These are phyloP conservation scores for Colistium nudipinnis DNA, from an alignment of 2,113 vertebrate genomes.

Conservation along the genomic window DNA sequence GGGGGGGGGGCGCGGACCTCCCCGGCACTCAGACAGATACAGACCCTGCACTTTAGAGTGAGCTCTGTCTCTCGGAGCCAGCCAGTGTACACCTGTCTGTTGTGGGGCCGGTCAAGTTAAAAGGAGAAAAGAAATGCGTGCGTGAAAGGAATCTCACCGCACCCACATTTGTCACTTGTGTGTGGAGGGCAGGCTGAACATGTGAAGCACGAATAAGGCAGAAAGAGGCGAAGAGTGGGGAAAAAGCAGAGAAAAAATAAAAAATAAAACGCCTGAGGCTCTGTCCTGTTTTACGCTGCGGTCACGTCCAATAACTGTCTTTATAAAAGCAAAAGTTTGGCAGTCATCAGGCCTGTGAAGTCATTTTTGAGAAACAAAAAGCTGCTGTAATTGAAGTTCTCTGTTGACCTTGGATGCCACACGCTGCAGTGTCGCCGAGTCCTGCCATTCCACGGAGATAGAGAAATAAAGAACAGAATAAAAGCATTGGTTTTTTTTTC, in stretches of 20 bases:
- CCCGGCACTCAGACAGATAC: slow-evolving; percentile 55
- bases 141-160: slow-evolving; percentile 13
- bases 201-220: slow-evolving; percentile 7
- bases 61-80: slow-evolving; percentile 3
- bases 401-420: slow-evolving; percentile 19
- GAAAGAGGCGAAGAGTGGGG: background rate
- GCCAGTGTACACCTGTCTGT: slow-evolving; percentile 45
- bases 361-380: slow-evolving; percentile 13
- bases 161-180: slow-evolving; percentile 22
- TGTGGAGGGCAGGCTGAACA: slow-evolving; percentile 25
- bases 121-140: slow-evolving; percentile 24
- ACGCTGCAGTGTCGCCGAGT: background rate
- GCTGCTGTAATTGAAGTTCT: slow-evolving; percentile 20
- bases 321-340: slow-evolving; percentile 20
- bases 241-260: no score
- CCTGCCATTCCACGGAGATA: background rate
- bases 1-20: slow-evolving; percentile 61
- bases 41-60: slow-evolving; percentile 44
- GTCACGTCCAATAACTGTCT: slow-evolving; percentile 30
- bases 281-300: slow-evolving; percentile 35
- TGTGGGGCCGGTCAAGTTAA: background rate
- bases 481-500: background rate
- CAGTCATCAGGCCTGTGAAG: slow-evolving; percentile 27
- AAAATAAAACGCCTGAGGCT: no score
- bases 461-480: background rate